Evolutionary conservation across 2,797 vertebrate genomes (phyloP).

Genomic region (Rhinatrema bivittatum): DNA sequence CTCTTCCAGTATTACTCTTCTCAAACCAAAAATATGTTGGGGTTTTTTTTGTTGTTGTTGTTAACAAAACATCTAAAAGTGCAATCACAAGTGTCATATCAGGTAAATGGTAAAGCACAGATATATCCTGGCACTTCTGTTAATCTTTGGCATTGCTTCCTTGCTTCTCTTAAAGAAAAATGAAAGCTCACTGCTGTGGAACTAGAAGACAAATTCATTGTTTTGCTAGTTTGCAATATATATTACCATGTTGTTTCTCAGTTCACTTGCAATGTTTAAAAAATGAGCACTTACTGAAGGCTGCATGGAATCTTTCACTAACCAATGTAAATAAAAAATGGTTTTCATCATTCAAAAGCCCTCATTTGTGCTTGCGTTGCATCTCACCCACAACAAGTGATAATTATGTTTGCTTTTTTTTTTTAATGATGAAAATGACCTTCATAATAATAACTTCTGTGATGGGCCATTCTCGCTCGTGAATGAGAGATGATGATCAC

Average conservation of each 20-base stretch:
- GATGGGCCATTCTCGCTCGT: slow-evolving; percentile 6
- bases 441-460: slow-evolving; percentile 12
- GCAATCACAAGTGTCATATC: background rate
- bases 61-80: background rate
- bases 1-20: slow-evolving; percentile 23
- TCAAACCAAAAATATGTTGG: background rate
- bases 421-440: slow-evolving; percentile 12
- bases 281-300: too few relatives aligned
- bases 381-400: slow-evolving; percentile 1
- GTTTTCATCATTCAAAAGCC: too few relatives aligned
- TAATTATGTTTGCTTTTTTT: slow-evolving; percentile 5
- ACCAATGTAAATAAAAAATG: too few relatives aligned
- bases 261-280: too few relatives aligned
- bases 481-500: slow-evolving; percentile 13
- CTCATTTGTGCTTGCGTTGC: too few relatives aligned
- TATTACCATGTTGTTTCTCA: too few relatives aligned
- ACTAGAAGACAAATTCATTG: too few relatives aligned
- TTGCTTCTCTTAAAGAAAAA: background rate
- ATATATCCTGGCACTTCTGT: too few relatives aligned
- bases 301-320: too few relatives aligned
- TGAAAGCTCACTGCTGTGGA: too few relatives aligned
- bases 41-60: background rate
- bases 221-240: too few relatives aligned
- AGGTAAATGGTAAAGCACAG: too few relatives aligned
- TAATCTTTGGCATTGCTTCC: background rate